These are phyloP conservation scores for Leucophora obtusa DNA, from an alignment of 2,888 invertebrate species.

Conservation along the genomic window DNA sequence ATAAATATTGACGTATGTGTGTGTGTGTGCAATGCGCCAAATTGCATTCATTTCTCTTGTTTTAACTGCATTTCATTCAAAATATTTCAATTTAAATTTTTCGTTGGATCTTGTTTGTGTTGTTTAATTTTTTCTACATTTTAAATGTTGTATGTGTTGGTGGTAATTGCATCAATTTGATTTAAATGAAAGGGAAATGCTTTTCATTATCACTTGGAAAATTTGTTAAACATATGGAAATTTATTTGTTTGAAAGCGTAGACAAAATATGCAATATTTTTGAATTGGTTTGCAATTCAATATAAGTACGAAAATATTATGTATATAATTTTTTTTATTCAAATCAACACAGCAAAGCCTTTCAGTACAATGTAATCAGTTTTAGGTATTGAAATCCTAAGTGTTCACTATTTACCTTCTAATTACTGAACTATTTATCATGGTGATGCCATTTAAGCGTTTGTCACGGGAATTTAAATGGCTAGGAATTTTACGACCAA, in stretches of 20 bases:
- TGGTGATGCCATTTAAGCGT: too few relatives aligned
- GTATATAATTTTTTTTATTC: too few relatives aligned
- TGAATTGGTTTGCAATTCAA: too few relatives aligned
- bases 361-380: too few relatives aligned
- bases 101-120: constrained; percentile 28
- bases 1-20: constrained; percentile 25
- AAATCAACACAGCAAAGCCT: too few relatives aligned
- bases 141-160: background rate
- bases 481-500: too few relatives aligned
- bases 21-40: constrained; percentile 17
- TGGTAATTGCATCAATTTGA: constrained; percentile 49
- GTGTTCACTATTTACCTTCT: too few relatives aligned
- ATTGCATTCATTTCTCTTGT: constrained; percentile 21
- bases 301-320: too few relatives aligned
- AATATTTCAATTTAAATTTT: constrained; percentile 54
- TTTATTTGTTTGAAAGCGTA: background rate
- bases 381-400: too few relatives aligned
- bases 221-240: constrained; percentile 26
- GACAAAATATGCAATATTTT: too few relatives aligned
- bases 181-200: constrained; percentile 38
- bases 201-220: constrained; percentile 42
- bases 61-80: constrained; percentile 60
- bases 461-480: too few relatives aligned
- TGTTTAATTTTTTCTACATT: background rate
- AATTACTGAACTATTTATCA: too few relatives aligned